Base-by-base conservation (phyloP, 2,113 vertebrate species). In the Clarias magur region DNA sequence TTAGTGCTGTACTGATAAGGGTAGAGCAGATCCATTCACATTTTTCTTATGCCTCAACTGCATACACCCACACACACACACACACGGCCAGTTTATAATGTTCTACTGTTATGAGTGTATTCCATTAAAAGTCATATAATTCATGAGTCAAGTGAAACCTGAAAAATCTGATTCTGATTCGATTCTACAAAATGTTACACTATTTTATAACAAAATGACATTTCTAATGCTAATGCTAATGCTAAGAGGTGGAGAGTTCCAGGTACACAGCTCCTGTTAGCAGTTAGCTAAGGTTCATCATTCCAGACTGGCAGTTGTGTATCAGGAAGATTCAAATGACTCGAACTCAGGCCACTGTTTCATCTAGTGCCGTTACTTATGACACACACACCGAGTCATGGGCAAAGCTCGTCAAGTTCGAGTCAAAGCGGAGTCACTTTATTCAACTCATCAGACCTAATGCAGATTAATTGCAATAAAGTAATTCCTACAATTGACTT, bases 21-120 rank as follows among this genome's bases (percentile, higher is more conserved):
- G 89, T 17, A 73, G 9, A 38, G 27, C 67, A 70, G 30, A 70
- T 70, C 34, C 34, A 72, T 84, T 91, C 76, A 90, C 15, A 82
- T 92, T 94, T 95, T 94, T 91, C 91, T 91, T 90, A 87, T 38
- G 48, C 34, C 89, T 89, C 79, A 72, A 38, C 17, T 70, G 27
- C 6, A 48, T 68, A 72, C 34, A 34, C 30, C 30, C 30, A 34
- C 30, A 34, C 30, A 34, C 30, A 72, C 54, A 54, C 75, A 78
- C 48, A 78, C 25, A 76, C 42, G n/a, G 27, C 13, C n/a, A 19
- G 7, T 38, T 72, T 72, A 38, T 3, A 17, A 72, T 42, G 42
- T 42, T 6, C 3, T 19, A 38, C 30, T 53, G 9, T 9, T 75
- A 48, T 1, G 19, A 11, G 72, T 75, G 17, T 34, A 73, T 38